Base-by-base conservation (phyloP, 2,797 vertebrate species). In the Gephyroberyx darwinii region DNA sequence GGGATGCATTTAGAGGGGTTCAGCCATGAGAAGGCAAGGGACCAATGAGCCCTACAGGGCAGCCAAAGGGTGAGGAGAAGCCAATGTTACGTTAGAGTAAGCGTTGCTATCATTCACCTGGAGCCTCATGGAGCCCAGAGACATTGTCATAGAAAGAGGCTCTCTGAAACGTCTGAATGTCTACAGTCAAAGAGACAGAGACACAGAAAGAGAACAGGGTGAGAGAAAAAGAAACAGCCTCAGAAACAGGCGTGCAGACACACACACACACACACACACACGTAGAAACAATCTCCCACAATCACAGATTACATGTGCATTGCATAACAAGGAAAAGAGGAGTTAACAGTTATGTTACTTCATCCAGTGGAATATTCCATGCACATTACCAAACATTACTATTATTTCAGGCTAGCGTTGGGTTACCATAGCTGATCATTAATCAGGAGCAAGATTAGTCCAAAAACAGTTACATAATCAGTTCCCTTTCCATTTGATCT, bases 131-230 rank as follows among this genome's bases (percentile, higher is more conserved):
- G 93, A 98, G 96, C 93, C 93, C 95, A 95, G 96, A 96, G 91
- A 97, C 95, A 96, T 88, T 92, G 87, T 98, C 96, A 98, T 98
- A 98, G 95, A 98, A 98, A 96, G 95, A 98, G 89, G 96, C 95
- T 97, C 96, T 98, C 95, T 98, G 96, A 95, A 97, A 94, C 95
- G 93, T 98, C 96, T 97, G 95, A 96, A 98, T 98, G 94, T 98
- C 97, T 98, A 95, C 90, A 91, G 81, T 80, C 83, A 76, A 76
- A 86, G 73, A 84, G 68, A 79, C 68, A 85, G 54, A 62, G 70
- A 84, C 71, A 87, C 39, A 81, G 51, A 80, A 37, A 88, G 83
- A 86, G 75, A 77, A 84, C 66, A 81, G 75, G 67, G 80, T 77
- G 79, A 82, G 81, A 82, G 74, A 81, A 63, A 65, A 58, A 60